Evolutionary conservation across 2,113 vertebrate genomes (phyloP).

Genomic region (Chloropsis cyanopogon): DNA sequence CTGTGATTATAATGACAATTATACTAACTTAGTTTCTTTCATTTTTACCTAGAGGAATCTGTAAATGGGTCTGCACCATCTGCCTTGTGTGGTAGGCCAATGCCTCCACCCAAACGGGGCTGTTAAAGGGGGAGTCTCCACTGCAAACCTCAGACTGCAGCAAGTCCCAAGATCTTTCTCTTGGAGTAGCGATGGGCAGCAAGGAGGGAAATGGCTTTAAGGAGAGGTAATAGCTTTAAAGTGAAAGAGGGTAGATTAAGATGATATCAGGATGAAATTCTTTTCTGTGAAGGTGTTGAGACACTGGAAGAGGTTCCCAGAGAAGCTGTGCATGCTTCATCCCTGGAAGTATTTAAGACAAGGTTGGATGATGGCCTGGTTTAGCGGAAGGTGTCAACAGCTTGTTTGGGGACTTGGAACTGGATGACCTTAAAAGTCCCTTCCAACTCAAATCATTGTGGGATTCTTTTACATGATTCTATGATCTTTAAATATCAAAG

Average conservation of each 20-base stretch:
- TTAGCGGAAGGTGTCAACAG: not conserved
- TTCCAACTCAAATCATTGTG: not conserved
- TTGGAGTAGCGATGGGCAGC: not conserved
- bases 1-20: not conserved
- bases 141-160: not conserved
- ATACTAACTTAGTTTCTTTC: not conserved
- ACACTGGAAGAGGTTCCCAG: not conserved
- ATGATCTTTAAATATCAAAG: not conserved
- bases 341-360: not conserved
- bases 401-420: rapidly evolving
- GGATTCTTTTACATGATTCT: not conserved
- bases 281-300: not conserved
- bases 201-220: not conserved
- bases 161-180: not conserved
- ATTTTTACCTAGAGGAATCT: not conserved
- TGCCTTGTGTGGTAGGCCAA: not conserved
- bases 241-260: not conserved
- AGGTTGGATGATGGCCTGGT: not conserved
- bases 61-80: not conserved
- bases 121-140: not conserved
- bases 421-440: not conserved
- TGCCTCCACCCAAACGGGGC: not conserved
- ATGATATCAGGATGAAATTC: not conserved
- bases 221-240: not conserved
- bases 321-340: not conserved